Percentiles rank a stretch among this genome's conserved stretches.
These are phyloP conservation scores for Hippolais icterina DNA, from an alignment of 2,113 vertebrate species.

Conservation along the genomic window DNA sequence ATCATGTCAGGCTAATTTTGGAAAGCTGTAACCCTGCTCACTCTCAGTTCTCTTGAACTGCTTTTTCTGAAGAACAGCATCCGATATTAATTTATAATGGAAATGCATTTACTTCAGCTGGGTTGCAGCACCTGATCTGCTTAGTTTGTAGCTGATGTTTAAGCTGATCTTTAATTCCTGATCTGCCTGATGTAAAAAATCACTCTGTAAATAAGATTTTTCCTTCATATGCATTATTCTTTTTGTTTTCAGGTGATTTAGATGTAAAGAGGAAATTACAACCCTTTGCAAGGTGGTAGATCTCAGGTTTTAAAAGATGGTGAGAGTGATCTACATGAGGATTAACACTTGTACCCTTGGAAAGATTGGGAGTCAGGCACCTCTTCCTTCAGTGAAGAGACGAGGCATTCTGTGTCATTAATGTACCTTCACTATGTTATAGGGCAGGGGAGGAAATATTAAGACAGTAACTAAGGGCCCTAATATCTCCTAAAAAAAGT, in stretches of 20 bases:
- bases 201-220: background rate
- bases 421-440: background rate
- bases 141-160: background rate
- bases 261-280: background rate
- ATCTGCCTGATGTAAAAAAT: background rate
- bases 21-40: background rate
- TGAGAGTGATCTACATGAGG: background rate
- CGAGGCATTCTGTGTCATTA: rapidly evolving
- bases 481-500: background rate
- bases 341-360: background rate
- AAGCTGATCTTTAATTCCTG: background rate
- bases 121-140: background rate
- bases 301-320: background rate
- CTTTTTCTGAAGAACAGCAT: background rate
- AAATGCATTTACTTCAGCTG: background rate
- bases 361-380: background rate
- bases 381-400: background rate
- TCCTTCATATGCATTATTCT: background rate
- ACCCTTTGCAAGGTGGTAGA: background rate
- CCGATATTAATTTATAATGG: background rate
- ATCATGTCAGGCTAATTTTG: conserved; percentile 11
- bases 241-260: background rate
- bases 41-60: background rate
- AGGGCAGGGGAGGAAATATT: background rate
- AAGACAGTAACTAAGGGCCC: background rate